Evolutionary conservation across 1,140 invertebrate genomes (phyloP).

Genomic region (Macrotrachela quadricornifera): DNA sequence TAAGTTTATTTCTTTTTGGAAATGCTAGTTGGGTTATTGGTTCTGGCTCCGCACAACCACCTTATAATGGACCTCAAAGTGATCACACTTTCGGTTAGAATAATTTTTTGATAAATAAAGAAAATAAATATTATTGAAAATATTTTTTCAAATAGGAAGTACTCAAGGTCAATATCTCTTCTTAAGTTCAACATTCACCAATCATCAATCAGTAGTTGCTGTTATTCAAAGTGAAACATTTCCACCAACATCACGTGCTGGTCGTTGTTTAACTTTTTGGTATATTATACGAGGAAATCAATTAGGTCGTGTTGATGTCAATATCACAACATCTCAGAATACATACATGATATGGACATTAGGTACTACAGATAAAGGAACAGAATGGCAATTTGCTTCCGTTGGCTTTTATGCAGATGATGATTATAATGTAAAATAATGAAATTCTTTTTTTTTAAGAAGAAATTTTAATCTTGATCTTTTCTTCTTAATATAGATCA

Average conservation of each 20-base stretch:
- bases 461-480: too few species aligned
- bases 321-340: neutral
- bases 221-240: slow-evolving; percentile 3
- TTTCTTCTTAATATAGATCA: too few species aligned
- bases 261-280: slow-evolving; percentile 8
- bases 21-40: too few species aligned
- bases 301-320: neutral
- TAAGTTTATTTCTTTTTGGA: too few species aligned
- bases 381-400: slow-evolving; percentile 2
- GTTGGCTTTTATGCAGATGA: neutral
- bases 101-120: neutral
- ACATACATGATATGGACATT: neutral
- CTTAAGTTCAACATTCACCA: neutral
- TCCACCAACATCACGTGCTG: slow-evolving; percentile 2
- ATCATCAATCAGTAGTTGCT: neutral
- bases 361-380: neutral
- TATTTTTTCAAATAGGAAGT: neutral
- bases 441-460: too few species aligned
- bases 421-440: neutral
- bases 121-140: neutral
- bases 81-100: neutral
- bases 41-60: neutral
- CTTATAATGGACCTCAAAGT: neutral
- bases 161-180: slow-evolving; percentile 1
- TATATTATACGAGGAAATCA: neutral